A percentile compares a stretch with the other conserved stretches of the same genome.
phyloP scores from a whole-genome alignment of 2,888 invertebrate species.

The Drosophila setosimentum region DNA sequence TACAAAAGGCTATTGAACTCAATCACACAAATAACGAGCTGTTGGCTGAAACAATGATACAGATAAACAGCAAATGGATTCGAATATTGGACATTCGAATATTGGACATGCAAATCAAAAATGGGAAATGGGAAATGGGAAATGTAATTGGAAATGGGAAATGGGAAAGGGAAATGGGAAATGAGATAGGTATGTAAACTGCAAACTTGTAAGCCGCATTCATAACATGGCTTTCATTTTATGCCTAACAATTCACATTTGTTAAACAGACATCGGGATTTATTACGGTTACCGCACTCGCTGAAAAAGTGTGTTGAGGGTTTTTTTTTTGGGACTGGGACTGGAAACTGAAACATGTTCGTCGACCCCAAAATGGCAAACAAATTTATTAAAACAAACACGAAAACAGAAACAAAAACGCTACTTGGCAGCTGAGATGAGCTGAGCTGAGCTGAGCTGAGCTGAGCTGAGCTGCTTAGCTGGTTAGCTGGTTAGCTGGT shows the following conservation, averaged over 20 bases:
- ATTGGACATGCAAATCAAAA: too few species aligned
- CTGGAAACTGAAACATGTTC: constrained; percentile 1
- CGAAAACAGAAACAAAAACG: neutral
- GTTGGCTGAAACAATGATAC: constrained; percentile 21
- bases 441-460: neutral
- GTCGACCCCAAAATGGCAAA: constrained; percentile 11
- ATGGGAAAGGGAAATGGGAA: neutral
- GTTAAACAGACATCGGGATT: constrained; percentile 52
- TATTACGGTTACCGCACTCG: constrained; percentile 44
- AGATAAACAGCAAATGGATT: neutral
- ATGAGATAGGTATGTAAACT: constrained; percentile 31
- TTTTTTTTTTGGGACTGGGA: neutral
- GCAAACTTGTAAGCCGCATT: constrained; percentile 49
- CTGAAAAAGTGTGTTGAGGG: neutral
- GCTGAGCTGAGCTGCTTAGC: constrained; percentile 2
- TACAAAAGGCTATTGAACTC: constrained; percentile 43
- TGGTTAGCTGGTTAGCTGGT: neutral
- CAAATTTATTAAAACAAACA: constrained; percentile 24
- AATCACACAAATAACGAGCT: constrained; percentile 19
- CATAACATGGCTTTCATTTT: constrained; percentile 59
- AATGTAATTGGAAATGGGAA: neutral
- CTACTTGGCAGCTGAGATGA: constrained; percentile 25
- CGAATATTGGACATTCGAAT: neutral
- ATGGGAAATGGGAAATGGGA: too few species aligned
- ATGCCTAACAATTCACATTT: constrained; percentile 50